These are phyloP conservation scores for Bathynomus jamesi DNA, from an alignment of 1,140 invertebrate species.

Conservation along the genomic window DNA sequence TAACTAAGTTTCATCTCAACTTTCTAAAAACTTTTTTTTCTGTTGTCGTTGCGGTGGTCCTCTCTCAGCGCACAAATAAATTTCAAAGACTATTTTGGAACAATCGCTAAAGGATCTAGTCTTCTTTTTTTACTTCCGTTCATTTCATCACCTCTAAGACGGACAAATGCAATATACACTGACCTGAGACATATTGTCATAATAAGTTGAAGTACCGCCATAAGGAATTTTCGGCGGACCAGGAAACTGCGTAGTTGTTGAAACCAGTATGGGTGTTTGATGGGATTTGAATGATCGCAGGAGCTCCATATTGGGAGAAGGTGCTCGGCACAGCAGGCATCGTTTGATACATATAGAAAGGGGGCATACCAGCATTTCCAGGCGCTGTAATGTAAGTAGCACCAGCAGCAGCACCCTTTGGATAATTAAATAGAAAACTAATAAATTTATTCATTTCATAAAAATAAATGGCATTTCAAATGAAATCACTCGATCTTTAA, in stretches of 20 bases:
- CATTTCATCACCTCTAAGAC: not conserved
- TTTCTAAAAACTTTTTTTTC: too few relatives aligned
- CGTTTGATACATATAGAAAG: conserved; percentile 54
- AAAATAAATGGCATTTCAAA: too few relatives aligned
- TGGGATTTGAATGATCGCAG: conserved; percentile 36
- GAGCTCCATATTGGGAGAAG: conserved; percentile 60
- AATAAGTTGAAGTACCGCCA: conserved; percentile 28
- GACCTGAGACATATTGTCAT: conserved; percentile 35
- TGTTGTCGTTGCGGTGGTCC: too few relatives aligned
- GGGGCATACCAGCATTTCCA: conserved; percentile 53
- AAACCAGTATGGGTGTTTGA: conserved; percentile 30
- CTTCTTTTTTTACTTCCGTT: not conserved
- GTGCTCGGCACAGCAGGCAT: conserved; percentile 52
- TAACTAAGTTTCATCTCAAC: too few relatives aligned
- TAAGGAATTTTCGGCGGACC: conserved; percentile 31
- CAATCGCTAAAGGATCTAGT: not conserved
- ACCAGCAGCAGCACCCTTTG: conserved; percentile 48
- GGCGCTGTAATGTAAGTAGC: conserved; percentile 42
- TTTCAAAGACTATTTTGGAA: not conserved
- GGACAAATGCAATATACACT: conserved; percentile 40
- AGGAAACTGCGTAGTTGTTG: conserved; percentile 33
- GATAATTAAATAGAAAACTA: too few relatives aligned
- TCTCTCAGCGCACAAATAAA: too few relatives aligned
- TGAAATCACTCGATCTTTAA: too few relatives aligned
- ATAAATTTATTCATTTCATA: too few relatives aligned